Conservation (phyloP, 2,888 invertebrate species). For the Harpagoxenus sublaevis region DNA sequence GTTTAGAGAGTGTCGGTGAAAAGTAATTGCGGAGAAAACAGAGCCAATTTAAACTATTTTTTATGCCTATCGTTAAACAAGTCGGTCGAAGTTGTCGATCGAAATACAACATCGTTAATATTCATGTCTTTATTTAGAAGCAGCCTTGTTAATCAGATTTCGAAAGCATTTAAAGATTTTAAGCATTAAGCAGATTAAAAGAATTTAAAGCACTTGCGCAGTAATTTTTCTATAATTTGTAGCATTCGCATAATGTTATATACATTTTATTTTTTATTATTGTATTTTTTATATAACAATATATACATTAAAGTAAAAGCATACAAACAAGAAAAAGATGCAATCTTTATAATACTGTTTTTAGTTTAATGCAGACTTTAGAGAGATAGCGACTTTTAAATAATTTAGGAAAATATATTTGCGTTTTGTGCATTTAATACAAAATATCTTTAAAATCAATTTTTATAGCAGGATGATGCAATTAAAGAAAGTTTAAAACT, state of each 20-base stretch:
- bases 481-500: background rate
- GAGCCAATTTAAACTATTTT: slow-evolving; percentile 45
- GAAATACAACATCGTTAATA: slow-evolving; percentile 30
- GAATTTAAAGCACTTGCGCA: background rate
- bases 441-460: too few species aligned
- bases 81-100: slow-evolving; percentile 55
- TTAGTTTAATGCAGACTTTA: background rate
- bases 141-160: background rate
- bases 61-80: slow-evolving; percentile 50
- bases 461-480: too few species aligned
- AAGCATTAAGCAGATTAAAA: too few species aligned
- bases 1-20: slow-evolving; percentile 59
- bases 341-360: background rate
- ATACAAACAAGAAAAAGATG: background rate
- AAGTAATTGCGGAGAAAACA: slow-evolving; percentile 60
- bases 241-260: slow-evolving; percentile 1
- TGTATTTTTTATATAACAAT: background rate
- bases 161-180: background rate
- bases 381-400: background rate
- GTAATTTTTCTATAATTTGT: background rate
- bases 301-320: background rate
- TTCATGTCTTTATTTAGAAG: slow-evolving; percentile 15
- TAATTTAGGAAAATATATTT: background rate
- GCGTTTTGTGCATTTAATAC: background rate
- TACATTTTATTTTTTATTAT: background rate